Evolutionary conservation across 2,113 vertebrate genomes (phyloP).

Genomic region (Theropithecus gelada): DNA sequence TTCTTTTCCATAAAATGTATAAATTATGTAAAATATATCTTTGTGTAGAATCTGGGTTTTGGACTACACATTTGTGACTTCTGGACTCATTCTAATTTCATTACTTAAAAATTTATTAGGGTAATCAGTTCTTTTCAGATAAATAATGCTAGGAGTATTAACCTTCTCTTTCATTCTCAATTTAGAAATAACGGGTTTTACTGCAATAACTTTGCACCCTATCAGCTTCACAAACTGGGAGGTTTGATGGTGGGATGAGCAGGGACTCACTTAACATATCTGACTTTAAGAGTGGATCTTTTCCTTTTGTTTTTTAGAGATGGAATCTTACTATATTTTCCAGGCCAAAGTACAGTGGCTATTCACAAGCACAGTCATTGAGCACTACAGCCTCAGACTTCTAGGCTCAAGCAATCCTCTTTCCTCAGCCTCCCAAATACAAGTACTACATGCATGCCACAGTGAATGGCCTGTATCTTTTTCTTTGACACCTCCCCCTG

Average conservation of each 20-base stretch:
- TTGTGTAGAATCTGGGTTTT: not conserved
- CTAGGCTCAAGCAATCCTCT: not conserved
- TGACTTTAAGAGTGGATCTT: not conserved
- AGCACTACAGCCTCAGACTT: not conserved
- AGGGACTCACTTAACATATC: not conserved
- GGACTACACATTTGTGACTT: not conserved
- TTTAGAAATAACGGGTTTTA: not conserved
- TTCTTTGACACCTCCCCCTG: not conserved
- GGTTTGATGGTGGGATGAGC: not conserved
- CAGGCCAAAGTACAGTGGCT: not conserved
- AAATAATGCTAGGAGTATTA: slow-evolving; percentile 5
- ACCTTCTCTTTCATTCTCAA: not conserved
- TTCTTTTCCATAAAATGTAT: not conserved
- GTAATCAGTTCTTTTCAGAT: not conserved
- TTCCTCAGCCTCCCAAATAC: not conserved
- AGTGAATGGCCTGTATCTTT: not conserved
- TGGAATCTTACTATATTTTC: not conserved
- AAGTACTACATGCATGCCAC: not conserved
- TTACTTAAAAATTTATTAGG: not conserved
- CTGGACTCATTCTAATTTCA: not conserved
- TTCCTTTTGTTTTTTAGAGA: not conserved
- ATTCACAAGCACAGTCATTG: not conserved
- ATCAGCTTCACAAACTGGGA: not conserved
- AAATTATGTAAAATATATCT: not conserved
- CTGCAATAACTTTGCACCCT: not conserved